These are phyloP conservation scores for Holothuria scabra DNA, from an alignment of 53 echinoderm and acorn worm species.

Conservation along the genomic window DNA sequence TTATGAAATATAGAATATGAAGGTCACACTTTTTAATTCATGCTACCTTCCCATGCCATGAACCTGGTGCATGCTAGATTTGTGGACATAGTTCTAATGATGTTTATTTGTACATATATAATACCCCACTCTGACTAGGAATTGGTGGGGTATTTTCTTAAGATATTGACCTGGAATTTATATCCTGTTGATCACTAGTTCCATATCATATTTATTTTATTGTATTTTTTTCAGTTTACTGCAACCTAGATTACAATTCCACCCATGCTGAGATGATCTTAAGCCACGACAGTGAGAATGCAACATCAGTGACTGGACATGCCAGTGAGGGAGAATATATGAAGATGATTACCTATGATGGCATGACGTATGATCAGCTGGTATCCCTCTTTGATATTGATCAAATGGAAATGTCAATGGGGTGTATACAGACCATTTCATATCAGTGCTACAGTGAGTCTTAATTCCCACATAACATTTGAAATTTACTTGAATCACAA, in stretches of 20 bases:
- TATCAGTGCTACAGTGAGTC: conserved; percentile 60
- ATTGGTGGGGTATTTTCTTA: no score
- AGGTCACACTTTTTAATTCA: no score
- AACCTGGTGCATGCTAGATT: no score
- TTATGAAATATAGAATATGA: no score
- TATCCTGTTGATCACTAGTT: no score
- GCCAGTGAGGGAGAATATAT: conserved; percentile 45
- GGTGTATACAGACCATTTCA: conserved; percentile 31
- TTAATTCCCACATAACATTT: not conserved
- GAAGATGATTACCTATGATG: conserved; percentile 55
- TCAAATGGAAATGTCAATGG: conserved; percentile 2
- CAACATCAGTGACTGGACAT: conserved; percentile 38
- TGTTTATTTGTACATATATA: no score
- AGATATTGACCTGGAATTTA: no score
- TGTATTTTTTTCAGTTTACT: no score
- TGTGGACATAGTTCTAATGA: no score
- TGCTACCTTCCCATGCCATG: no score
- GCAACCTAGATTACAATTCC: conserved; percentile 38
- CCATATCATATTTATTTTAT: no score
- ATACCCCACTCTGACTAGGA: not conserved
- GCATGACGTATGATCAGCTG: conserved; percentile 50
- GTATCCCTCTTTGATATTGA: conserved; percentile 29
- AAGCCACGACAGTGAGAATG: conserved; percentile 45
- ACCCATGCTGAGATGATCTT: conserved; percentile 54
- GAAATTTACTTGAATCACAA: not conserved